Base-by-base conservation (phyloP, 2,113 vertebrate genomes). In the Tragelaphus imberbis region DNA sequence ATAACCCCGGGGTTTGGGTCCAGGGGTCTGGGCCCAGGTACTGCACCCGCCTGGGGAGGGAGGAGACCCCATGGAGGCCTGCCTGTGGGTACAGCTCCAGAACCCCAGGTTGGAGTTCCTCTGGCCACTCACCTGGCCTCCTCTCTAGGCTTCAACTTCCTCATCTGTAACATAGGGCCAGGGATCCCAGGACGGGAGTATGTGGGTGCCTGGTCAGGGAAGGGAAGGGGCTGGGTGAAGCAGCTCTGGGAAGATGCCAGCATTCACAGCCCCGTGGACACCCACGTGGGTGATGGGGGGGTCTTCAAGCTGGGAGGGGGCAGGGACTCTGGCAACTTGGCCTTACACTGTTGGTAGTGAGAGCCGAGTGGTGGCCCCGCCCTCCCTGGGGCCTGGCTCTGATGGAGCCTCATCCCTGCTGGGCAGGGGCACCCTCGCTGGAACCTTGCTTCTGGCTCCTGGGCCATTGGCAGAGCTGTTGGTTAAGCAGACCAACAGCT, bases 401-500 rank as follows among this genome's bases (percentile, higher is more conserved):
- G 91, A 91, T 47, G 25, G 84, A 88, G 61, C 90, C 92, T 87
- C 77, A 84, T 96, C 68, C 61, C 95, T 61, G 10, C 28, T 19
- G 80, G 94, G 95, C 13, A 12, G 81, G 82, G 88, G 49, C 51
- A 47, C 49, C 58, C 90, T 90, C 4, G 0, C 49, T 25, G 89
- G 93, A 58, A 49, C 68, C 81, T n/a, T 0, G 0, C 55, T 82
- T 28, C 92, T 9, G 91, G 94, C 47, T 84, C 49, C 44, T 3
- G 2, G 58, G 85, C 1, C 0, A 77, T 91, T 1, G 5, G 81
- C 82, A 56, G 93, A 61, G 89, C 75, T 90, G 91, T 53, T 1
- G 5, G n/a, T 75, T 1, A 8, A 59, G 96, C 79, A 21, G 65
- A 71, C 86, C 40, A 47, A 94, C 97, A 97, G 98, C 98, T 97